Conservation (phyloP, 2,888 invertebrate genomes). For the Euclidia mi region DNA sequence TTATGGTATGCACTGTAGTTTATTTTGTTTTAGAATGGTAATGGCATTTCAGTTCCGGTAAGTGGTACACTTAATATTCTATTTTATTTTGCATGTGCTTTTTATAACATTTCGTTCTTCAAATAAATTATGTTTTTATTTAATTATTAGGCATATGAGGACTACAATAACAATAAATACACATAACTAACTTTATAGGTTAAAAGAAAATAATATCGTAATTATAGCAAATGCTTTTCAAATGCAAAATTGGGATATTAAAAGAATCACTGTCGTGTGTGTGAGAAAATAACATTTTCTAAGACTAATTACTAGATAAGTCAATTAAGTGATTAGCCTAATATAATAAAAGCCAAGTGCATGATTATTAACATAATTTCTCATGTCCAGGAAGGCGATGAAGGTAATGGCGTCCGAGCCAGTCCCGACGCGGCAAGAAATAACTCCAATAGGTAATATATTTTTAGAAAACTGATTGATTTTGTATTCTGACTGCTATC, state of each 20-base stretch:
- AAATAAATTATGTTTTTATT: not conserved
- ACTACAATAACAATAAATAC: too few species aligned
- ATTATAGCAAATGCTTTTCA: too few species aligned
- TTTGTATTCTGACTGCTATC: too few species aligned
- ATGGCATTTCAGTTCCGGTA: constrained; percentile 65
- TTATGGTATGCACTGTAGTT: constrained; percentile 57
- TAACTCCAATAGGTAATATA: constrained; percentile 78
- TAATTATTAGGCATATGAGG: too few species aligned
- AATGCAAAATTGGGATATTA: too few species aligned
- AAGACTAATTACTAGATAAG: too few species aligned
- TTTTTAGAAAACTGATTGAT: too few species aligned
- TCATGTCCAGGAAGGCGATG: constrained; percentile 75
- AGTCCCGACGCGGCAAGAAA: constrained; percentile 81
- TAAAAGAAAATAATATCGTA: too few species aligned
- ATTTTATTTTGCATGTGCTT: constrained; percentile 30
- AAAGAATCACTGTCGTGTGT: too few species aligned
- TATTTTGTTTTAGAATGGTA: constrained; percentile 68
- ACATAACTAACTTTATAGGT: too few species aligned
- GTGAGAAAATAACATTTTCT: too few species aligned
- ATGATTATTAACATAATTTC: constrained; percentile 15
- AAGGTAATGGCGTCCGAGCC: constrained; percentile 74
- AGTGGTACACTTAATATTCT: constrained; percentile 57
- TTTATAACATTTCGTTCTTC: constrained; percentile 6
- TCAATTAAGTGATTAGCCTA: too few species aligned
- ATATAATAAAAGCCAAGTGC: not conserved